phyloP scores from a whole-genome alignment of 2,113 vertebrate species.

The Odobenus rosmarus region DNA sequence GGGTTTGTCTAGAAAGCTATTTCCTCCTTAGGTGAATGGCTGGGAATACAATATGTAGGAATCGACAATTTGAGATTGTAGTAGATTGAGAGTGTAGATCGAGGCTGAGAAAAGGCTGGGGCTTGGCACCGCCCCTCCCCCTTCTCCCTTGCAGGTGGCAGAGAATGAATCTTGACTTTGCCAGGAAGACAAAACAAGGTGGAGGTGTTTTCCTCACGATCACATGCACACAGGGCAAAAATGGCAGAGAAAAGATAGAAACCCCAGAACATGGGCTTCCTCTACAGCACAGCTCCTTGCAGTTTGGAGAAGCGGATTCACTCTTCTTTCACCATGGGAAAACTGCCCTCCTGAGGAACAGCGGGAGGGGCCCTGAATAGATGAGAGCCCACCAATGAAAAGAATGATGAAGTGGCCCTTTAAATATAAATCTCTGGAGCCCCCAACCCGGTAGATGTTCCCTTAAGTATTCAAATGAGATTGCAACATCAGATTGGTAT shows the following conservation, averaged over 20 bases:
- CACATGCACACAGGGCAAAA: background rate
- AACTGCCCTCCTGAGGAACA: background rate
- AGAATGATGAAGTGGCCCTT: conserved; percentile 88
- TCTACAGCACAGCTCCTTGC: background rate
- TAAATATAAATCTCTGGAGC: conserved; percentile 87
- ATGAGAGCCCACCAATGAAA: conserved; percentile 68
- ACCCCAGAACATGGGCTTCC: background rate
- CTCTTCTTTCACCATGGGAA: background rate
- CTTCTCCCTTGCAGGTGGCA: background rate
- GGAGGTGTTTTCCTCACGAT: background rate
- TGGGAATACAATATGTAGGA: conserved; percentile 69
- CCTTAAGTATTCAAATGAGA: conserved; percentile 92
- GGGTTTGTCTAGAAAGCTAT: conserved; percentile 61
- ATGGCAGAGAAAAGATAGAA: background rate
- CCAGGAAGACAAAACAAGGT: background rate
- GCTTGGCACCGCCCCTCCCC: background rate
- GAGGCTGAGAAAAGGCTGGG: conserved; percentile 14
- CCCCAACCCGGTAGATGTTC: conserved; percentile 82
- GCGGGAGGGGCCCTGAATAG: background rate
- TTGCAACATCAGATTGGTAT: conserved; percentile 92
- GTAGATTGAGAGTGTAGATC: background rate
- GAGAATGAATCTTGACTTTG: background rate
- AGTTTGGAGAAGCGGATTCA: background rate
- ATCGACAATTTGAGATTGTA: conserved; percentile 29
- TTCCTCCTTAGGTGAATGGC: conserved; percentile 58